Evolutionary conservation across 1,140 invertebrate genomes (phyloP).

Genomic region (Zeugodacus cucurbitae): DNA sequence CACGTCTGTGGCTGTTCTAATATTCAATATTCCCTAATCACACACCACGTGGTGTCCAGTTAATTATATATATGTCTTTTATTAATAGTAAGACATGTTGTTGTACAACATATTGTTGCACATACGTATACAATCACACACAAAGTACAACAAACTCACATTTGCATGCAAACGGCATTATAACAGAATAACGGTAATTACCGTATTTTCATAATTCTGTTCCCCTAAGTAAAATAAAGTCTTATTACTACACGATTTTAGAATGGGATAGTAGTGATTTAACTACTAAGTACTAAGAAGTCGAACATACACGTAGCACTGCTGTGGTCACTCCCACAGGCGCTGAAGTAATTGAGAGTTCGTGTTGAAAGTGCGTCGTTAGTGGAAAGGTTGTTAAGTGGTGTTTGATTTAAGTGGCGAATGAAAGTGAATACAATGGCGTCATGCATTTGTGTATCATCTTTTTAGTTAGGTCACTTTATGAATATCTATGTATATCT

Average conservation of each 20-base stretch:
- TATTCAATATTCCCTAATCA: slow-evolving; percentile 17
- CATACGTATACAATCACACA: neutral
- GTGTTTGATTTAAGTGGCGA: neutral
- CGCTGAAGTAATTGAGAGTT: neutral
- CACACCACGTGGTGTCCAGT: neutral
- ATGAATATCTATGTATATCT: too few relatives aligned
- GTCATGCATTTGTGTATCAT: too few relatives aligned
- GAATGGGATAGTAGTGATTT: neutral
- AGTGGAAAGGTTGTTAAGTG: neutral
- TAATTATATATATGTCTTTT: slow-evolving; percentile 8
- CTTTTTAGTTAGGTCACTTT: too few relatives aligned
- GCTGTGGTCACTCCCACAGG: neutral
- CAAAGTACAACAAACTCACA: too few relatives aligned
- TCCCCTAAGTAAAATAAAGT: slow-evolving; percentile 22
- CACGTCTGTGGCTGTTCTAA: neutral
- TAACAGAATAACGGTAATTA: neutral
- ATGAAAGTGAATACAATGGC: too few relatives aligned
- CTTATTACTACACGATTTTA: neutral
- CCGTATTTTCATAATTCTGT: neutral
- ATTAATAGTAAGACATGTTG: neutral
- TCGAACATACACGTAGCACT: neutral
- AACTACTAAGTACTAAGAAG: neutral
- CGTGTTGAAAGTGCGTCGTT: neutral
- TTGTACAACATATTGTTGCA: neutral
- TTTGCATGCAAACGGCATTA: neutral